Percentiles rank a stretch among this genome's conserved stretches.
Evolutionary conservation across 2,888 invertebrate species (phyloP).

Genomic region (Nephrotoma flavescens): DNA sequence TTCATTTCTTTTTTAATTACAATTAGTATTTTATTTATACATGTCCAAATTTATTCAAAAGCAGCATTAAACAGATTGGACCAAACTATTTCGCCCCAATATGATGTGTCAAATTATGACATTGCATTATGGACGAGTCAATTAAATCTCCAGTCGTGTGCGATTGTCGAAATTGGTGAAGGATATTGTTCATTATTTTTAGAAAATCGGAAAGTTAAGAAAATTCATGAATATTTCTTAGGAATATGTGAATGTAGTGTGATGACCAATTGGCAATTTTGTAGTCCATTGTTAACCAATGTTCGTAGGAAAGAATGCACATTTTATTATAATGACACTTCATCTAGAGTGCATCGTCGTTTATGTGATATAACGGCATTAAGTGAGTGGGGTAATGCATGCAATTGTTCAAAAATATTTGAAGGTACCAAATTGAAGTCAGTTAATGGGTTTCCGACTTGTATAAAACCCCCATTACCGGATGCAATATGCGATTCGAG

Average conservation of each 20-base stretch:
- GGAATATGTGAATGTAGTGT: constrained; percentile 30
- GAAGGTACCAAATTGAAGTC: neutral
- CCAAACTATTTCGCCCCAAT: neutral
- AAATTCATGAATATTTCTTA: constrained; percentile 27
- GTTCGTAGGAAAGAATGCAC: constrained; percentile 22
- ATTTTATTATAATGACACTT: constrained; percentile 21
- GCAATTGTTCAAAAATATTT: constrained; percentile 19
- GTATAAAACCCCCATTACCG: constrained; percentile 28
- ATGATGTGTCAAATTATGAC: constrained; percentile 19
- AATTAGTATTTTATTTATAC: neutral
- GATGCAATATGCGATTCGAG: constrained; percentile 26
- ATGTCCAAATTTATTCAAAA: neutral
- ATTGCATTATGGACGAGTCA: constrained; percentile 26
- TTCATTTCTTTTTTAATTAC: neutral
- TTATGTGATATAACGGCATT: constrained; percentile 32
- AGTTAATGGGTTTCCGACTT: constrained; percentile 31
- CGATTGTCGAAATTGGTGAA: constrained; percentile 33
- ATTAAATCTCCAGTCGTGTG: constrained; percentile 32
- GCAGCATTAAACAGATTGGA: neutral
- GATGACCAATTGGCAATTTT: constrained; percentile 30
- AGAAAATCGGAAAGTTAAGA: neutral
- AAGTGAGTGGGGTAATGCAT: constrained; percentile 16
- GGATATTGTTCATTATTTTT: constrained; percentile 27
- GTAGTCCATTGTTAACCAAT: constrained; percentile 22
- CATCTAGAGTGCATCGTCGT: constrained; percentile 29